Evolutionary conservation across 2,113 vertebrate species (phyloP).

Genomic region (Pterocles orientalis): DNA sequence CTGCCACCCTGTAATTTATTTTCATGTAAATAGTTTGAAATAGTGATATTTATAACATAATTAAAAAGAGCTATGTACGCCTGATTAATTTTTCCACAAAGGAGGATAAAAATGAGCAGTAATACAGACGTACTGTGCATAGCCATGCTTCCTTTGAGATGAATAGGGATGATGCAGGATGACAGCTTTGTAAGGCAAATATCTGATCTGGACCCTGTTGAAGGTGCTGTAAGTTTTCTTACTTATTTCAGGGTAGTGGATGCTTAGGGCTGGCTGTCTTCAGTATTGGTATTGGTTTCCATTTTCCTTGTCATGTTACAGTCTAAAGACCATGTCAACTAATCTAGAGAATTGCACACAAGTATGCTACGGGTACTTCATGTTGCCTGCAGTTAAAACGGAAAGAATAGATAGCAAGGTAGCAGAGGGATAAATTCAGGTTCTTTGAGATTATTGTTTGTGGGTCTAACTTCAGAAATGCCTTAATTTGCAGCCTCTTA

Average conservation of each 20-base stretch:
- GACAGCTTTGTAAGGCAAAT: not conserved
- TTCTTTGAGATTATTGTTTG: not conserved
- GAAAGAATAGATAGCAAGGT: not conserved
- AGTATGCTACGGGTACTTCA: not conserved
- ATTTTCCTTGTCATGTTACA: not conserved
- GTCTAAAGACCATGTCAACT: not conserved
- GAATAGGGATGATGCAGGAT: not conserved
- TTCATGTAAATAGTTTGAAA: not conserved
- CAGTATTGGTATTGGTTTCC: not conserved
- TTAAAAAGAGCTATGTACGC: not conserved
- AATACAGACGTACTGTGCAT: not conserved
- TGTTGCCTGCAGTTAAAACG: not conserved
- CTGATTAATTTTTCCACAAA: not conserved
- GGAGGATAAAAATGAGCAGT: not conserved
- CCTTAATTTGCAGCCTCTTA: not conserved
- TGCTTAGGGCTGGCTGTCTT: not conserved
- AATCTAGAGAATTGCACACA: not conserved
- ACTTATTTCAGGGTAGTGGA: not conserved
- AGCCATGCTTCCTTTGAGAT: not conserved
- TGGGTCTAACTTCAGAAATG: not conserved
- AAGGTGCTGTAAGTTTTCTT: not conserved
- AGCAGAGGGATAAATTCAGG: not conserved
- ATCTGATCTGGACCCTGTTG: accelerated
- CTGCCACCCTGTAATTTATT: not conserved
- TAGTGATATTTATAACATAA: not conserved